These are phyloP conservation scores for Grammomys surdaster DNA, from an alignment of 2,113 vertebrate species.

Conservation along the genomic window DNA sequence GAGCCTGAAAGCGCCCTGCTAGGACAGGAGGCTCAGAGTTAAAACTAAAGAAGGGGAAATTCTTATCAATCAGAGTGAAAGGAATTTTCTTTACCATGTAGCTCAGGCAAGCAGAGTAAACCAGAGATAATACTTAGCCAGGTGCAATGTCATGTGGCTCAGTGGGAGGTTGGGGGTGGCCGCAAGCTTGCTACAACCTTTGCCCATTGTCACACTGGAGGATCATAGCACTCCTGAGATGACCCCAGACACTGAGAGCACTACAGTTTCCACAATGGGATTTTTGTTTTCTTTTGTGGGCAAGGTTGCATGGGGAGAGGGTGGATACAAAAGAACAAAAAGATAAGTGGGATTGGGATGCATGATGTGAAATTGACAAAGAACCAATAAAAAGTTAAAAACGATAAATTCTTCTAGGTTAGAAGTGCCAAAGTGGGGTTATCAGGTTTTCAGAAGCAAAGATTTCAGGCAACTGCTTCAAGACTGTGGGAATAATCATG, in stretches of 20 bases:
- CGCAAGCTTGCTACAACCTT: accelerated
- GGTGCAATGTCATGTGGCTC: no score
- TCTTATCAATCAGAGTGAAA: neutral
- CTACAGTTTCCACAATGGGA: no score
- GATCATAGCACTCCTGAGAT: neutral
- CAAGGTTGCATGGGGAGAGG: neutral
- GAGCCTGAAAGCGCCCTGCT: neutral
- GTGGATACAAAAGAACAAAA: neutral
- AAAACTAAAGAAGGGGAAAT: neutral
- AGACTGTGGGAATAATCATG: slow-evolving; percentile 78
- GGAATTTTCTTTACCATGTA: neutral
- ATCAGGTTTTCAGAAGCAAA: slow-evolving; percentile 85
- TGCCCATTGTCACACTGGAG: neutral
- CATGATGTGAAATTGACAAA: neutral
- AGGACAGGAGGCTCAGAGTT: neutral
- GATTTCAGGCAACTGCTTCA: slow-evolving; percentile 85
- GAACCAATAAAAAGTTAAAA: slow-evolving; percentile 30
- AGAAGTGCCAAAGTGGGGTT: slow-evolving; percentile 87
- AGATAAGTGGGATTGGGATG: neutral
- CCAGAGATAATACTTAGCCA: neutral
- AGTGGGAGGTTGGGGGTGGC: no score
- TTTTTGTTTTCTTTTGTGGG: no score
- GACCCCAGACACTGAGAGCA: neutral
- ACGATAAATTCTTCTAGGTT: slow-evolving; percentile 90
- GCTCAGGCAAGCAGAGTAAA: neutral